phyloP scores from a whole-genome alignment of 2,113 vertebrate genomes.

The Lycaon pictus region DNA sequence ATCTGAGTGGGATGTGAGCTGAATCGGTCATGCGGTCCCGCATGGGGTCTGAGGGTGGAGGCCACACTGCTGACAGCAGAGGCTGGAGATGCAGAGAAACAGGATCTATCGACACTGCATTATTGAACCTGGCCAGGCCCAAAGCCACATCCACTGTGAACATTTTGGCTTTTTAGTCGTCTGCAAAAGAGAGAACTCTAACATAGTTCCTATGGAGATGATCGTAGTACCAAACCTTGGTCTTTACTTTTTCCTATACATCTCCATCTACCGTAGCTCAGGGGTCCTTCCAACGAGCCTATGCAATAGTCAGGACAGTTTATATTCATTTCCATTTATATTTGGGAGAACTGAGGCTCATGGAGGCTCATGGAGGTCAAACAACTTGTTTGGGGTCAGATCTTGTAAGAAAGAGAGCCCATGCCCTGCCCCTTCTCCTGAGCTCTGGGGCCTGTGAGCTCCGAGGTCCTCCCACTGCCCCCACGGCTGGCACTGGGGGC shows the following conservation, averaged over 20 bases:
- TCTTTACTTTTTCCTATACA: background rate
- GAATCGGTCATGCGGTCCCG: fast-evolving
- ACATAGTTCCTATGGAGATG: too few species aligned
- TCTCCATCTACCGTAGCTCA: background rate
- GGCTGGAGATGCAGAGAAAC: background rate
- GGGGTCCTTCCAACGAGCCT: background rate
- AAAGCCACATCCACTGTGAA: background rate
- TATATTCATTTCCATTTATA: background rate
- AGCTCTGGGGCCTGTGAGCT: background rate
- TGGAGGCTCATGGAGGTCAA: background rate
- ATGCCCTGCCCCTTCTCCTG: background rate
- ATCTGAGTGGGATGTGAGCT: too few species aligned
- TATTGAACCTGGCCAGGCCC: background rate
- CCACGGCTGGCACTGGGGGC: background rate
- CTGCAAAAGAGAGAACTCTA: background rate
- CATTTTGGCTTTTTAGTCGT: background rate
- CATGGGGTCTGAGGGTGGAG: background rate
- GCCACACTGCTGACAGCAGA: fast-evolving
- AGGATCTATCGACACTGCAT: background rate
- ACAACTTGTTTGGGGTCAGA: background rate
- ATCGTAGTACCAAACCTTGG: background rate
- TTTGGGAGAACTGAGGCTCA: background rate
- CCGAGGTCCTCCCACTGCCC: fast-evolving
- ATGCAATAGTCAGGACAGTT: background rate
- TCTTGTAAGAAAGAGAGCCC: background rate